Evolutionary conservation across 2,888 invertebrate species (phyloP).

Genomic region (Mantis religiosa): DNA sequence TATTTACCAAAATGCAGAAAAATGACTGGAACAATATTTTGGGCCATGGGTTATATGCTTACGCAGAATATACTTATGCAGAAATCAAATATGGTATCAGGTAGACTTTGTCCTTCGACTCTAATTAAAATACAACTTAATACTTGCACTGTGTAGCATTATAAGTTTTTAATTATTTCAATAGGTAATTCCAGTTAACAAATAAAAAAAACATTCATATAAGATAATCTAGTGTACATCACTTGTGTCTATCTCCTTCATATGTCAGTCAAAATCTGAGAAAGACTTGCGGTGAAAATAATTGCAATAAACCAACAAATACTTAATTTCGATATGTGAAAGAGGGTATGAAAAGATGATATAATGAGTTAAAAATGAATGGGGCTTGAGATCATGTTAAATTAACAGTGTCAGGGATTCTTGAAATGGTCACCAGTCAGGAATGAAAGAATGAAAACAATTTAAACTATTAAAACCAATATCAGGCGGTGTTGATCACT

Average conservation of each 20-base stretch:
- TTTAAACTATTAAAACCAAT: neutral
- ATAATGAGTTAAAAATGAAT: neutral
- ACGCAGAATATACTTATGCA: neutral
- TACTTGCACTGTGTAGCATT: conserved; percentile 18
- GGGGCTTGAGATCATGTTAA: conserved; percentile 17
- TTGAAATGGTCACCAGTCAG: neutral
- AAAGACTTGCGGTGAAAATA: conserved; percentile 20
- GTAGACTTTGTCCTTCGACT: neutral
- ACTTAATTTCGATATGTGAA: conserved; percentile 10
- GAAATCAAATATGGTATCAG: neutral
- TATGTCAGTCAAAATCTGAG: conserved; percentile 9
- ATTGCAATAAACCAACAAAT: conserved; percentile 1
- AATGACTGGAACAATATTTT: conserved; percentile 4
- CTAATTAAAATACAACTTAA: conserved; percentile 19
- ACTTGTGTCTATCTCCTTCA: neutral
- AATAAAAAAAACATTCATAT: conserved; percentile 22
- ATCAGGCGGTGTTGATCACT: neutral
- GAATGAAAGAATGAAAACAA: neutral
- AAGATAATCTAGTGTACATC: conserved; percentile 18
- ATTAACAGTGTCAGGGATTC: neutral
- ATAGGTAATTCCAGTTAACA: conserved; percentile 9
- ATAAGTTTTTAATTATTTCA: conserved; percentile 20
- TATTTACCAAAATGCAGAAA: conserved; percentile 6
- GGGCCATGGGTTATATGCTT: neutral
- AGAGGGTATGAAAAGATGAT: neutral